phyloP scores from a whole-genome alignment of 2,797 vertebrate species.

The Catamblyrhynchus diadema region DNA sequence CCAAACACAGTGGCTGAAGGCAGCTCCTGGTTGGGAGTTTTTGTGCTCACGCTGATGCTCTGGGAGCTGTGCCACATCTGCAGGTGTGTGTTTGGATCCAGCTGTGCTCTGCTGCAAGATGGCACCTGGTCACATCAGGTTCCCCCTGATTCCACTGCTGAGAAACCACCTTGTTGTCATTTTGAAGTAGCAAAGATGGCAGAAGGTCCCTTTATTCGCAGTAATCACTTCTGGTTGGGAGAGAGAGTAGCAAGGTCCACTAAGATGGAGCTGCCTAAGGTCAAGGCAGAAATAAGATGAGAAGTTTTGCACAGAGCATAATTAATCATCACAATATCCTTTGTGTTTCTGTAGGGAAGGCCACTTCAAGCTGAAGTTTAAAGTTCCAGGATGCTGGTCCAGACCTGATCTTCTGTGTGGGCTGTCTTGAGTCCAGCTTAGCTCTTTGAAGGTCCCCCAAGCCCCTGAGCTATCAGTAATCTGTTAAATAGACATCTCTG shows the following conservation, averaged over 20 bases:
- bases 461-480: background rate
- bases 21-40: background rate
- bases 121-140: background rate
- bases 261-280: background rate
- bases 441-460: background rate
- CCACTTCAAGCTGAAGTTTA: background rate
- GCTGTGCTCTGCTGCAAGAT: background rate
- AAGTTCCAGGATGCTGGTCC: background rate
- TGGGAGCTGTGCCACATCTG: background rate
- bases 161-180: background rate
- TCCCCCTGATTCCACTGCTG: background rate
- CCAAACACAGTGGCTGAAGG: background rate
- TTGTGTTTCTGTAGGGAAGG: background rate
- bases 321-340: background rate
- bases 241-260: background rate
- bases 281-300: background rate
- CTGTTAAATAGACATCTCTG: background rate
- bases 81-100: constrained; percentile 15
- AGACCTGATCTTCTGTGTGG: background rate
- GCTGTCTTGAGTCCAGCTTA: background rate
- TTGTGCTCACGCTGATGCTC: rapidly evolving
- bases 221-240: background rate
- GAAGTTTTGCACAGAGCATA: background rate
- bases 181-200: background rate
- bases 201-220: background rate